A percentile compares a stretch with the other conserved stretches of the same genome.
Evolutionary conservation across 2,113 vertebrate genomes (phyloP).

Genomic region (Sclerurus mexicanus): DNA sequence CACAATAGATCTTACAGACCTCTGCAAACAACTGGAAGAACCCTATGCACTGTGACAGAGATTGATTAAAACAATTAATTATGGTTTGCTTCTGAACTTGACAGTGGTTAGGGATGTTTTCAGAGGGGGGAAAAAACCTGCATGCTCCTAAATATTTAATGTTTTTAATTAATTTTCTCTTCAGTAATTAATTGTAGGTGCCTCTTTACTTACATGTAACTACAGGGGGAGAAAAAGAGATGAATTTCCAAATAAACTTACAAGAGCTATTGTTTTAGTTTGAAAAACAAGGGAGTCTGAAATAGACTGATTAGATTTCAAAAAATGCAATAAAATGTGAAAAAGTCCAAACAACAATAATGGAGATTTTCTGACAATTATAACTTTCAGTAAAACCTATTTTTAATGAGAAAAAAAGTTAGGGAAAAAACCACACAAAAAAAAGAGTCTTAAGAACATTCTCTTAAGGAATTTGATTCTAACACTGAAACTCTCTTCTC

Average conservation of each 20-base stretch:
- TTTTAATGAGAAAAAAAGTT: neutral
- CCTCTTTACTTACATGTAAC: neutral
- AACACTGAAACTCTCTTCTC: constrained; percentile 39
- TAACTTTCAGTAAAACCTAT: neutral
- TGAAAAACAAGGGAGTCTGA: neutral
- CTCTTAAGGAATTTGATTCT: constrained; percentile 15
- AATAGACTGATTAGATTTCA: neutral
- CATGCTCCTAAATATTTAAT: neutral
- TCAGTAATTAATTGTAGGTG: neutral
- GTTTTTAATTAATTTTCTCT: neutral
- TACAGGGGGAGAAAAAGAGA: rapidly evolving
- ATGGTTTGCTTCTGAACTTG: neutral
- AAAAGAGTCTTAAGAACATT: constrained; percentile 4
- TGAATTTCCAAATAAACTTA: neutral
- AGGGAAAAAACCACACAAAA: neutral
- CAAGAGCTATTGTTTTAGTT: neutral
- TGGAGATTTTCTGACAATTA: neutral
- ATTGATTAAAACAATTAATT: neutral
- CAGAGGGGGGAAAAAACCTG: neutral
- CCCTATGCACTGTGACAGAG: neutral
- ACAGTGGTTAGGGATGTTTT: neutral
- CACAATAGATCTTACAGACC: neutral
- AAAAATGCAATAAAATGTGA: neutral
- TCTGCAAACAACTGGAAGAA: neutral
- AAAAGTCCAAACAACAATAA: neutral